A percentile compares a stretch with the other conserved stretches of the same genome.
These are phyloP conservation scores for Sceloporus undulatus DNA, from an alignment of 2,113 vertebrate species.

Conservation along the genomic window DNA sequence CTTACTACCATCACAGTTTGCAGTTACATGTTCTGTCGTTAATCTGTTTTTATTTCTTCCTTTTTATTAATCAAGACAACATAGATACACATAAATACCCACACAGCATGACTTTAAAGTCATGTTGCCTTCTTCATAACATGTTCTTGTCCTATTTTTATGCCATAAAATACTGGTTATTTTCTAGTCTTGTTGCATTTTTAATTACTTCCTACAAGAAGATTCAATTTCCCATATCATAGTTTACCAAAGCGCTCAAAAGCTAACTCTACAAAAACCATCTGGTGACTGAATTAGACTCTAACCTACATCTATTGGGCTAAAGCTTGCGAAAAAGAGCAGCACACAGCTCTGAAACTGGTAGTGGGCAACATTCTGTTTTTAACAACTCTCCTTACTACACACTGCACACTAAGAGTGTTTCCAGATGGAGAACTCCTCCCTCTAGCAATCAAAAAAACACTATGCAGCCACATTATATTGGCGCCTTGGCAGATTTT, in stretches of 20 bases:
- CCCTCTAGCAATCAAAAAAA: not conserved
- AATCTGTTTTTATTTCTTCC: slow-evolving; percentile 69
- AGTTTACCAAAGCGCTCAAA: slow-evolving; percentile 54
- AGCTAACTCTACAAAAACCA: not conserved
- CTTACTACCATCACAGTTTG: slow-evolving; percentile 65
- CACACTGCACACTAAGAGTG: not conserved
- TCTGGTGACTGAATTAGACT: not conserved
- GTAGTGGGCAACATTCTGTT: not conserved
- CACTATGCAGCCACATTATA: not conserved
- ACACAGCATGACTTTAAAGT: slow-evolving; percentile 49
- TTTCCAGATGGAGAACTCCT: too few species aligned
- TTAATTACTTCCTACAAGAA: slow-evolving; percentile 61
- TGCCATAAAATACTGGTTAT: slow-evolving; percentile 30
- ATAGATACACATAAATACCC: slow-evolving; percentile 44
- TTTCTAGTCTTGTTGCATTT: slow-evolving; percentile 60
- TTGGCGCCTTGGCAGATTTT: not conserved
- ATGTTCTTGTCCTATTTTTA: slow-evolving; percentile 47
- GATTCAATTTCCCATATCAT: slow-evolving; percentile 61
- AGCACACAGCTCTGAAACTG: not conserved
- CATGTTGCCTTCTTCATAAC: slow-evolving; percentile 65
- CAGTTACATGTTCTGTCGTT: slow-evolving; percentile 69
- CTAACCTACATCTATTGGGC: slow-evolving; percentile 25
- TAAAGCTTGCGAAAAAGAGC: slow-evolving; percentile 3
- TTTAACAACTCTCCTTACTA: not conserved
- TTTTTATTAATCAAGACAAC: slow-evolving; percentile 68